phyloP scores from a whole-genome alignment of 2,113 vertebrate species.

The Lagopus leucura region DNA sequence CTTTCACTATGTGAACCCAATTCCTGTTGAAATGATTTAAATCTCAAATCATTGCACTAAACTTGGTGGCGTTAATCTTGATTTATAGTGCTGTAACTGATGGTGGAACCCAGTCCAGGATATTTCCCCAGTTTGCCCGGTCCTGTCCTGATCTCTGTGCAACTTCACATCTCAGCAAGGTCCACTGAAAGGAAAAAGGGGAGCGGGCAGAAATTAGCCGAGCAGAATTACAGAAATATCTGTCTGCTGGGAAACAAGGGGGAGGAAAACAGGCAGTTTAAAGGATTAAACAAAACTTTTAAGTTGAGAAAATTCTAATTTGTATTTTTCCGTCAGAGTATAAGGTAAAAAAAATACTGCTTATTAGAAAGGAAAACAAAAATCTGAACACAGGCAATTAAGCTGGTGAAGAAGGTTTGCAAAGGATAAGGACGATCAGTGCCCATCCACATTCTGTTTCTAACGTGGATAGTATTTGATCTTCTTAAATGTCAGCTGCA shows the following conservation, averaged over 20 bases:
- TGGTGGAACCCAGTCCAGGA: not conserved
- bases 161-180: not conserved
- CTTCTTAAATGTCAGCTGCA: constrained; percentile 47
- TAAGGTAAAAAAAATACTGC: not conserved
- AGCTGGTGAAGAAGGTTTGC: not conserved
- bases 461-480: constrained; percentile 3
- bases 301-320: not conserved
- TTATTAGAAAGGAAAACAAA: not conserved
- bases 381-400: not conserved
- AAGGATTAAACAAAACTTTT: not conserved
- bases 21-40: not conserved
- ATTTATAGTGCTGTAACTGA: not conserved
- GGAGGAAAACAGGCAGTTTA: not conserved
- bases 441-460: not conserved
- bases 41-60: not conserved
- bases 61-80: not conserved
- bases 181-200: not conserved
- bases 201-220: not conserved
- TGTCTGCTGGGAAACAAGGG: not conserved
- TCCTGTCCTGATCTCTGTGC: not conserved
- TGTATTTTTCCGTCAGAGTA: not conserved
- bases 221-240: not conserved
- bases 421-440: not conserved
- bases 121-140: not conserved
- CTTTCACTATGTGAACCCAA: not conserved